A percentile compares a stretch with the other conserved stretches of the same genome.
phyloP scores from a whole-genome alignment of 2,113 vertebrate genomes.

The Gymnorhina tibicen region DNA sequence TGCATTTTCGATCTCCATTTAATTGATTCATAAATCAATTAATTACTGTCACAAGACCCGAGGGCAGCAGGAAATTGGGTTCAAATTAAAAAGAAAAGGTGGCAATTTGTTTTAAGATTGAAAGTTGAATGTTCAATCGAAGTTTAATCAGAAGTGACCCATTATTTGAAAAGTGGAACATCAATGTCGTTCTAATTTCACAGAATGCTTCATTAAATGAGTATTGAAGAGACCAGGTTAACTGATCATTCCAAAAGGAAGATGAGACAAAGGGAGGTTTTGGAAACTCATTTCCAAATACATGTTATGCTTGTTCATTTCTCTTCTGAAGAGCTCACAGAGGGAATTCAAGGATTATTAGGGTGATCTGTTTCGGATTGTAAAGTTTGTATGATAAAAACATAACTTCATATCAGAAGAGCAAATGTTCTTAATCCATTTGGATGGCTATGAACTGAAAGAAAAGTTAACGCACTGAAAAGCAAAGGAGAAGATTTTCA shows the following conservation, averaged over 20 bases:
- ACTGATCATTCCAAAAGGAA: conserved; percentile 17
- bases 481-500: background rate
- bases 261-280: background rate
- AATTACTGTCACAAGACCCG: conserved; percentile 59
- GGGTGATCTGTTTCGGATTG: background rate
- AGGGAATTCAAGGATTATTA: background rate
- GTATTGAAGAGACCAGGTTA: conserved; percentile 7
- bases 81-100: conserved; percentile 69
- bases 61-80: conserved; percentile 61
- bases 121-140: conserved; percentile 67
- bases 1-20: conserved; percentile 29
- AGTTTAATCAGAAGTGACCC: conserved; percentile 73
- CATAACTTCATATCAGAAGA: background rate
- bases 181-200: conserved; percentile 68
- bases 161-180: conserved; percentile 66
- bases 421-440: background rate
- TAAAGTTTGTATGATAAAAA: background rate
- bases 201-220: conserved; percentile 56
- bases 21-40: conserved; percentile 72
- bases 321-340: background rate
- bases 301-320: background rate
- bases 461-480: background rate
- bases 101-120: conserved; percentile 69
- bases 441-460: background rate
- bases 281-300: background rate